Conservation (phyloP, 1,140 invertebrate species). For the Atta colombica region DNA sequence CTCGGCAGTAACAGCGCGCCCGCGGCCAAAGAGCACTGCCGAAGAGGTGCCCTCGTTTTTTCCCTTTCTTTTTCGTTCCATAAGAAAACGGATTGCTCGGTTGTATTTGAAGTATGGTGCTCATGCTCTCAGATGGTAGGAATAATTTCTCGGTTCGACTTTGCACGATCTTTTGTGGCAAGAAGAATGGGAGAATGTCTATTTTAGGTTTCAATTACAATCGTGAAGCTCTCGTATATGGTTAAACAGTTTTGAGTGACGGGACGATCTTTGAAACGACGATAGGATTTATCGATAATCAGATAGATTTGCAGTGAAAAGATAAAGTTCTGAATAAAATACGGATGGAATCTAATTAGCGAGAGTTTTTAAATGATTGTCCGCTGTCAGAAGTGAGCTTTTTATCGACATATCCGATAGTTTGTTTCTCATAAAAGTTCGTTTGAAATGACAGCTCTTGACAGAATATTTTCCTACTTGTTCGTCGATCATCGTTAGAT, state of each 20-base stretch:
- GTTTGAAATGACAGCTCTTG: not conserved
- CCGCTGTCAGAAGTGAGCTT: not conserved
- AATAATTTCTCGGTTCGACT: slow-evolving; percentile 1
- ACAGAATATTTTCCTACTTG: slow-evolving; percentile 5
- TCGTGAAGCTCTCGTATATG: not conserved
- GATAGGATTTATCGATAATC: slow-evolving; percentile 8
- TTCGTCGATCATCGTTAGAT: slow-evolving; percentile 18
- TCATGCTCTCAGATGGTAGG: not conserved
- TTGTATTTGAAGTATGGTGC: not conserved
- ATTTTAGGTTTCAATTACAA: not conserved
- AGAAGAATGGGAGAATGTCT: not conserved
- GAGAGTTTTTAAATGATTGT: not conserved
- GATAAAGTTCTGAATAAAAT: not conserved
- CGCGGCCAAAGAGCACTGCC: slow-evolving; percentile 49
- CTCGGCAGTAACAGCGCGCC: slow-evolving; percentile 66
- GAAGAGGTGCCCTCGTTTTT: slow-evolving; percentile 34
- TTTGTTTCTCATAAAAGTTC: not conserved
- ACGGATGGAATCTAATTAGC: slow-evolving; percentile 34
- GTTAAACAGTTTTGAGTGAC: not conserved
- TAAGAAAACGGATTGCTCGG: not conserved
- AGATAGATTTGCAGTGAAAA: not conserved
- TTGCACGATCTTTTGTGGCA: not conserved
- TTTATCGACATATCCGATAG: slow-evolving; percentile 22
- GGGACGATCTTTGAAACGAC: not conserved
- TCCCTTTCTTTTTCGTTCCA: not conserved